Evolutionary conservation across 2,888 invertebrate genomes (phyloP).

Genomic region (Coremacera marginata): DNA sequence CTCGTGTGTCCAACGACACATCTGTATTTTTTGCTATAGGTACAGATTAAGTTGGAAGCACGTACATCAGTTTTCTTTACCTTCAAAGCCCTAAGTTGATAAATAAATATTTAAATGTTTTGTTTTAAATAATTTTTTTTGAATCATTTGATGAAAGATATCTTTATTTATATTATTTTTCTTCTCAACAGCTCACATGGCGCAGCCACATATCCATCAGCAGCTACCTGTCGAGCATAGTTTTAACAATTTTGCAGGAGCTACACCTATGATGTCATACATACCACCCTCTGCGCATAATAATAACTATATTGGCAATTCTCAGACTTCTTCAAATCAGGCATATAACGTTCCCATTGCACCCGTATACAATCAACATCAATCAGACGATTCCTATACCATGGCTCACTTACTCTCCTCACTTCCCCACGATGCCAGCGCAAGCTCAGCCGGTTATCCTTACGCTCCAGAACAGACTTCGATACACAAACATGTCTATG

Average conservation of each 20-base stretch:
- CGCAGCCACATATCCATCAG: conserved; percentile 58
- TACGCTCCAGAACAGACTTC: conserved; percentile 57
- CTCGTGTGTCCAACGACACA: no score
- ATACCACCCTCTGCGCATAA: conserved; percentile 34
- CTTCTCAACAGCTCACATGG: conserved; percentile 47
- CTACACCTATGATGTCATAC: conserved; percentile 48
- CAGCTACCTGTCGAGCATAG: conserved; percentile 58
- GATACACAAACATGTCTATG: conserved; percentile 67
- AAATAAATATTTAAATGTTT: no score
- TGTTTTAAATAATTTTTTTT: no score
- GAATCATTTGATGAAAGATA: no score
- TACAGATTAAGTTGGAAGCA: no score
- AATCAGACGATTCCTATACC: conserved; percentile 61
- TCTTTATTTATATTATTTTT: background rate
- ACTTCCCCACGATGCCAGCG: conserved; percentile 51
- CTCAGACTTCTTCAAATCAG: background rate
- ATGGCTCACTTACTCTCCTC: conserved; percentile 61
- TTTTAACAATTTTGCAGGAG: conserved; percentile 53
- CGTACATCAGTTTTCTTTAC: no score
- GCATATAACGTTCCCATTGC: background rate
- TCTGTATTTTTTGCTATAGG: no score
- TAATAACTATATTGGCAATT: background rate
- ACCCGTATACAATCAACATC: conserved; percentile 33
- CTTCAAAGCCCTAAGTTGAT: no score
- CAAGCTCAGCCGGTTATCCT: conserved; percentile 54